phyloP scores from a whole-genome alignment of 1,140 invertebrate species.

The Mycetomoellerius zeteki region DNA sequence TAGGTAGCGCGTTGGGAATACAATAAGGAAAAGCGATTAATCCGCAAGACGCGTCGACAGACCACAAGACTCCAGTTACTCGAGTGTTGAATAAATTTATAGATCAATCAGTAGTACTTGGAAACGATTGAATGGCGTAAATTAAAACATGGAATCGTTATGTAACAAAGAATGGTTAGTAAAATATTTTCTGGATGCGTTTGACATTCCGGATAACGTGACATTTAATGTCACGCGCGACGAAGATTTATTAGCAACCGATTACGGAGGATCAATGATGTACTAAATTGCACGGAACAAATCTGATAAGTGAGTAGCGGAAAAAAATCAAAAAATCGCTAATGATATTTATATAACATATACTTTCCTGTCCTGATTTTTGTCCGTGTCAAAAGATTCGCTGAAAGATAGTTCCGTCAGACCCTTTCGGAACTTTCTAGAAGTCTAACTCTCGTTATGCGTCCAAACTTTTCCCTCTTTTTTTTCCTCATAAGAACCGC shows the following conservation, averaged over 20 bases:
- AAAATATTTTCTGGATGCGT: conserved; percentile 47
- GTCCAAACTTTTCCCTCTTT: conserved; percentile 3
- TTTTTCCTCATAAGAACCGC: not conserved
- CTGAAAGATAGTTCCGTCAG: not conserved
- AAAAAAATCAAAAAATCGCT: conserved; percentile 4
- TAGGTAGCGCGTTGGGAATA: not conserved
- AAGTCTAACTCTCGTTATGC: conserved; percentile 38
- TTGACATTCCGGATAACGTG: conserved; percentile 43
- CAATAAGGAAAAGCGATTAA: conserved; percentile 37
- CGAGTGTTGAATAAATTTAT: conserved; percentile 12
- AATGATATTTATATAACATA: not conserved
- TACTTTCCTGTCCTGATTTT: conserved; percentile 19
- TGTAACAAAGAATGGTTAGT: conserved; percentile 26
- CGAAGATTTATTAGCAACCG: conserved; percentile 57
- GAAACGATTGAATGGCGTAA: conserved; percentile 20
- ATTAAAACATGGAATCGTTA: conserved; percentile 41
- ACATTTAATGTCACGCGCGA: conserved; percentile 53
- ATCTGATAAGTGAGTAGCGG: conserved; percentile 46
- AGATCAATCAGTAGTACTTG: conserved; percentile 29
- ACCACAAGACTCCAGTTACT: not conserved
- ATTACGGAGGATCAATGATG: conserved; percentile 53
- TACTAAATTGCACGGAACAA: conserved; percentile 54
- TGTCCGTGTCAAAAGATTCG: not conserved
- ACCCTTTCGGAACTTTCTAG: conserved; percentile 18
- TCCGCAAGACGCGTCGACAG: not conserved